phyloP scores from a whole-genome alignment of 2,888 invertebrate species.

The Acanthosepion esculentum region DNA sequence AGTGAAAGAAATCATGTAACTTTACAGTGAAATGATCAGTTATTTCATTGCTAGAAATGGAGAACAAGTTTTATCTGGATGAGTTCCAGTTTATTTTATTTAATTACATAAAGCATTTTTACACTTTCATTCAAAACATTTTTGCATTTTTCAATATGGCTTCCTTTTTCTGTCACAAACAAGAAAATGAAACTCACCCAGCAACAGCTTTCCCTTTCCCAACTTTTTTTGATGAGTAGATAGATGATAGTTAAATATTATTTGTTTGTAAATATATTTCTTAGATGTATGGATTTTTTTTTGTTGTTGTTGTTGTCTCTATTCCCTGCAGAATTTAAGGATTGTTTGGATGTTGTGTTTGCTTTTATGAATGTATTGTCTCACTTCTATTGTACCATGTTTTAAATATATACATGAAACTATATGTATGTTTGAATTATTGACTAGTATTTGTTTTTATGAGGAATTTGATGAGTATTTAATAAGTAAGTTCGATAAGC shows the following conservation, averaged over 20 bases:
- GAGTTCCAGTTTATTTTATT: neutral
- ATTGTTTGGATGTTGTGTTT: slow-evolving; percentile 38
- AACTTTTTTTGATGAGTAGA: neutral
- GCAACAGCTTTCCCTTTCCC: neutral
- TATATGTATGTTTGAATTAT: neutral
- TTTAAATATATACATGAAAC: neutral
- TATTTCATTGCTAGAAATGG: neutral
- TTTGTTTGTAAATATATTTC: no score
- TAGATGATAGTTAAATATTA: neutral
- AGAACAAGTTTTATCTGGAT: neutral
- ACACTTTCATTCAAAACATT: neutral
- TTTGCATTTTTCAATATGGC: neutral
- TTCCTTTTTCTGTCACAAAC: neutral
- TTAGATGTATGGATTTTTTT: neutral
- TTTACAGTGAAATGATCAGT: neutral
- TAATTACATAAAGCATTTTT: neutral
- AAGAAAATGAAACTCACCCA: neutral
- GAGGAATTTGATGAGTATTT: neutral
- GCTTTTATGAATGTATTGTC: neutral
- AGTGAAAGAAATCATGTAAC: neutral
- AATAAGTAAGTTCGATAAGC: neutral
- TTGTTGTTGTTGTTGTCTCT: neutral
- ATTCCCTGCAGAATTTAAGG: neutral
- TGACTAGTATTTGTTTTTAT: neutral
- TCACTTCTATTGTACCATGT: neutral